A percentile compares a stretch with the other conserved stretches of the same genome.
Conservation (phyloP, 2,888 invertebrate genomes). For the Deilephila elpenor region DNA sequence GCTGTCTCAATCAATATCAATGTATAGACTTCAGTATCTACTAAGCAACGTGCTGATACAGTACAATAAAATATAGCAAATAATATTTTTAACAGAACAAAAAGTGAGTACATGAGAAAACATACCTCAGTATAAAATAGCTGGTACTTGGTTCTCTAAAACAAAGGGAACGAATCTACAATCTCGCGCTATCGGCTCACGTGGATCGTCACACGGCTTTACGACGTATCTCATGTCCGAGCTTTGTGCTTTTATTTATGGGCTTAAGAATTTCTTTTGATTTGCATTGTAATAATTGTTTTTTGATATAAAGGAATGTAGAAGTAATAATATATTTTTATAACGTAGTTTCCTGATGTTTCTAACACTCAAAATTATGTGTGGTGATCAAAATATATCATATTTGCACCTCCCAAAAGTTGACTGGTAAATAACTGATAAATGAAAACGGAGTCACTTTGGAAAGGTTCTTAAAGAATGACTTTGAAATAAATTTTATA, state of each 20-base stretch:
- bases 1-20: too few species aligned
- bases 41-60: too few species aligned
- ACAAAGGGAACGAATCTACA: constrained; percentile 68
- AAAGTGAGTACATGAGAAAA: neutral
- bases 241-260: neutral
- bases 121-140: constrained; percentile 15
- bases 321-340: too few species aligned
- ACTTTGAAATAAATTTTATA: too few species aligned
- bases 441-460: too few species aligned
- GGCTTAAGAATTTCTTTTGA: constrained; percentile 19
- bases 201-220: constrained; percentile 65
- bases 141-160: constrained; percentile 40
- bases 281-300: constrained; percentile 15
- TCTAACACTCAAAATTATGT: too few species aligned
- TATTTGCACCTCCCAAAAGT: too few species aligned
- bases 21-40: too few species aligned
- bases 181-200: constrained; percentile 72
- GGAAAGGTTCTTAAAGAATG: too few species aligned
- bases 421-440: too few species aligned
- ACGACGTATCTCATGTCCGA: constrained; percentile 49
- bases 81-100: constrained; percentile 4
- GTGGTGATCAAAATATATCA: too few species aligned
- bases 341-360: too few species aligned
- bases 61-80: neutral
- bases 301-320: neutral